Conservation (phyloP, 2,888 invertebrate species). For the Dinocampus coccinellae region DNA sequence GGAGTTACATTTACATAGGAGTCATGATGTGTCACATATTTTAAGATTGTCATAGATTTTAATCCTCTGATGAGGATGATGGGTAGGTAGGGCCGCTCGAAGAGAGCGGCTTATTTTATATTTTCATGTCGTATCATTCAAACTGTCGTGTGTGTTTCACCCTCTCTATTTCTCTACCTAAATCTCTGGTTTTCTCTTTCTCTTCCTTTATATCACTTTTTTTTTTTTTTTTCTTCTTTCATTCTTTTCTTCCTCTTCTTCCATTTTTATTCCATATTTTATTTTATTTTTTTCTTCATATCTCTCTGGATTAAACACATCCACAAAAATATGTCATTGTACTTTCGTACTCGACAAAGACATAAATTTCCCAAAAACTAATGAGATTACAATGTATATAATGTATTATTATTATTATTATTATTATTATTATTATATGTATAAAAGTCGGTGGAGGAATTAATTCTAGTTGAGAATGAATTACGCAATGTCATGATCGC, state of each 20-base stretch:
- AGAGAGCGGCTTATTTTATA: constrained; percentile 27
- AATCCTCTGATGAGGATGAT: constrained; percentile 20
- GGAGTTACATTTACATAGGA: constrained; percentile 22
- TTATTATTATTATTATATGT: neutral
- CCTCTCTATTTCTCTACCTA: neutral
- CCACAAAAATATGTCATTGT: neutral
- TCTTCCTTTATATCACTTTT: neutral
- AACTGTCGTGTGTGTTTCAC: neutral
- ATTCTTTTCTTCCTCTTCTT: neutral
- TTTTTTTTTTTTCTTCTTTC: neutral
- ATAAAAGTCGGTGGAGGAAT: constrained; percentile 6
- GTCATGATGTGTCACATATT: constrained; percentile 31
- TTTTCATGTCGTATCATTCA: constrained; percentile 35
- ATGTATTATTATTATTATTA: neutral
- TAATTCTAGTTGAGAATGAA: constrained; percentile 29
- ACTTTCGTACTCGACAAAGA: neutral
- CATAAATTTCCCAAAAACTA: neutral
- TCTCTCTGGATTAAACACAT: neutral
- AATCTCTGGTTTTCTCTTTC: neutral
- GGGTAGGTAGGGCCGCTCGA: neutral
- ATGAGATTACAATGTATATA: neutral
- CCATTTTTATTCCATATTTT: neutral
- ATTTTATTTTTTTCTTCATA: neutral
- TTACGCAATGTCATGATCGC: constrained; percentile 28
- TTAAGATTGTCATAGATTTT: constrained; percentile 36